Base-by-base conservation (phyloP, 1,140 invertebrate genomes). In the Doryteuthis pealeii region DNA sequence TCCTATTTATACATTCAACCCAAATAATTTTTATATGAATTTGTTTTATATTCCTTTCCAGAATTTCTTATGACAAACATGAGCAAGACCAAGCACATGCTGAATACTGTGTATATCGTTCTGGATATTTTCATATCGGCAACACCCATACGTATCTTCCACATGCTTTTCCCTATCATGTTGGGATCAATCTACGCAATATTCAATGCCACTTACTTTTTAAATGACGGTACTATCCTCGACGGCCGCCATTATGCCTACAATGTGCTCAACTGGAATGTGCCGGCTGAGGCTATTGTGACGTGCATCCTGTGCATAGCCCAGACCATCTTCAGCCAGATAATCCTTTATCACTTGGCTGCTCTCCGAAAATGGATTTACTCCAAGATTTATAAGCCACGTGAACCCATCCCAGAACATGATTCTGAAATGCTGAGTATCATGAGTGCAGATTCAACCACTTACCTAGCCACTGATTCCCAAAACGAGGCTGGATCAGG, bases 151-250 rank as follows among this genome's bases (percentile, higher is more conserved):
- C 81, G 86, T 18, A 68, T 87, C 28, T 75, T 86, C 54, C 86
- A 87, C 74, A 76, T 87, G 79, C 78, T 87, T 68, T 84, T 80
- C 73, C 78, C 84, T 4, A 71, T 86, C n/a, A 78, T 77, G 31
- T 75, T 85, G 12, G 86, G 85, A 22, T 83, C 83, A n/a, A 71
- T 82, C 33, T 87, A 87, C 75, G 80, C 81, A 8, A 67, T 85
- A 69, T 87, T 85, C 78, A 86, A 87, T 77, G 83, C 81, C 54
- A 43, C 84, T 70, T 86, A 85, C 76, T 87, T 84, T 80, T 79
- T 83, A 67, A 83, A 84, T 73, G 78, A 84, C 45, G 84, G 84
- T 8, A 83, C 79, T 22, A 80, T 85, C 30, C 65, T 82, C 30
- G 74, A 81, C n/a, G 80, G 81, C 0, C 76, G 78, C 49, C 83